Base-by-base conservation (phyloP, 2,797 vertebrate species). In the Lutjanus campechanus region DNA sequence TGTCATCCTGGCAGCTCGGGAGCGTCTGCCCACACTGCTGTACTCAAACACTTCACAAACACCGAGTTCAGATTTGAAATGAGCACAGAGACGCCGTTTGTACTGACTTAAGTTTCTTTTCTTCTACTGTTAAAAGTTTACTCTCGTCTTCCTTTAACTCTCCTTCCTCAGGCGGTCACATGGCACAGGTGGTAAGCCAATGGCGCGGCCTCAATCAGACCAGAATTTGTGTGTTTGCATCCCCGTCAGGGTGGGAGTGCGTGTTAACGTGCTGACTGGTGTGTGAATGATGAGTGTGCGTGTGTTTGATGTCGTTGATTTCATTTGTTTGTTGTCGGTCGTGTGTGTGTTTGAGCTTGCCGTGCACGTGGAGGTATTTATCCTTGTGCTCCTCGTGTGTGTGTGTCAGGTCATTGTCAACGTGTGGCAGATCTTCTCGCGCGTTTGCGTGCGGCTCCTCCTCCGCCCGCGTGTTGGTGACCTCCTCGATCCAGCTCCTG, bases 401-500 rank as follows among this genome's bases (percentile, higher is more conserved):
- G 74, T 70, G 82, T 10, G 78, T 80, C 1, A 68, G 66, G 64
- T 89, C 88, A n/a, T 61, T 73, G 76, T 81, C 75, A 4, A 15
- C 2, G 41, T 5, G 66, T 2, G 76, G 80, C 66, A 66, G 55
- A 50, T 80, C 79, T 20, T 69, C 84, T 15, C 44, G 72, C 4
- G 77, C 63, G 43, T 73, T 7, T 4, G 73, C 0, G 63, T 17
- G 55, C 7, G 19, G 5, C 7, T 83, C 86, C 7, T 83, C 86
- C 53, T 76, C 78, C 0, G 47, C 53, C 2, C 8, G 69, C 0
- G 74, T 50, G 60, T 82, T 16, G 17, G 90, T 93, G 86, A 97
- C 95, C 77, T 96, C 96, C 60, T 97, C 95, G 46, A 98, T 97
- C 97, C 97, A 98, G 82, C 95, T 90, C 67, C 96, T 92, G 8